Evolutionary conservation across 2,113 vertebrate genomes (phyloP), one percentile per base, ranked within the genome.

Genomic region (Aegithalos caudatus): DNA sequence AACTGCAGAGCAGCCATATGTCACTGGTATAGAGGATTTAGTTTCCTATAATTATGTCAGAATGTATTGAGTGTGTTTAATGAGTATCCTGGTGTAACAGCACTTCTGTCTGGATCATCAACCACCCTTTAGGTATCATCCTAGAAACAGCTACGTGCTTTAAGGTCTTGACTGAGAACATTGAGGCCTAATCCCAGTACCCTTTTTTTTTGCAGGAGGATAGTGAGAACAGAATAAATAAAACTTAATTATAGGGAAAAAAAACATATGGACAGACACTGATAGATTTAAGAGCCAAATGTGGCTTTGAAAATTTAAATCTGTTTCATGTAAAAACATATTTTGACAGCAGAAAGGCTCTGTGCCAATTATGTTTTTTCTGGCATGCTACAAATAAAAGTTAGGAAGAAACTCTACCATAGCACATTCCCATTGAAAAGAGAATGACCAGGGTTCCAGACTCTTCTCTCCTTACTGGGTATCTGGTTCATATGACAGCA

Each of bases 1-100:
- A 95, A 86, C 81, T 90, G 79, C 88, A 86, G 79, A 88, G 93
- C 79, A 83, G 74, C 92, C 64, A 0, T 91, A 95, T 91, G 92
- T 47, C 56, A 58, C 72, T 8, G 8, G 38, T 62, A 20, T 8
- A 53, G 64, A 73, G 85, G 51, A 71, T 91, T 77, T 67, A 19
- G 47, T 71, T 88, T 62, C 83, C 47, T 62, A 6, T 58, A 77
- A 66, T 93, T 56, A 54, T 11, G 4, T 70, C 27, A 28, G 71
- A 86, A 88, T 94, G 48, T 57, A 77, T 5, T 33, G 40, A 58
- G 9, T 53, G 31, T 45, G 21, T 77, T 88, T 94, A 91, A 76
- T 64, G 57, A 61, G 15, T 51, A 57, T 42, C 44, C 12, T 42
- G 18, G 19, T 44, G 23, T 81, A 79, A 67, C 57, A 57, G 85